These are phyloP conservation scores for Drosophila nigromelanica DNA, from an alignment of 1,140 invertebrate genomes.

Conservation along the genomic window DNA sequence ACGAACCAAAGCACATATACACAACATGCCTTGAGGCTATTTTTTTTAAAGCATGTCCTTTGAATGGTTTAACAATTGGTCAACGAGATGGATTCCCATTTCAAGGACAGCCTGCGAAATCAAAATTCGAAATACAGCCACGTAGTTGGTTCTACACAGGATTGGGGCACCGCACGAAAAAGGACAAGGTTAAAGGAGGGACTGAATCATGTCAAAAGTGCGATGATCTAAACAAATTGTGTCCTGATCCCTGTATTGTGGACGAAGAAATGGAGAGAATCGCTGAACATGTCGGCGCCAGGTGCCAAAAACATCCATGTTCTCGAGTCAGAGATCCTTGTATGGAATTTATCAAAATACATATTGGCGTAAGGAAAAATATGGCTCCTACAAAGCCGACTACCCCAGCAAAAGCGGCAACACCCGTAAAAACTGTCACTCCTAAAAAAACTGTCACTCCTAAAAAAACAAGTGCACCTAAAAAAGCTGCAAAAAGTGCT, in stretches of 20 bases:
- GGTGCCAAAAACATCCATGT: slow-evolving; percentile 16
- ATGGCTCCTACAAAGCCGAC: not conserved
- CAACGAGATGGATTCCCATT: too few species aligned
- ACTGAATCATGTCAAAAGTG: not conserved
- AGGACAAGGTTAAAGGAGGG: not conserved
- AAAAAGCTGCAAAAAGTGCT: too few species aligned
- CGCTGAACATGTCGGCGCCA: slow-evolving; percentile 8
- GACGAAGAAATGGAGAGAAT: slow-evolving; percentile 16
- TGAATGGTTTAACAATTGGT: not conserved
- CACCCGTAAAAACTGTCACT: not conserved
- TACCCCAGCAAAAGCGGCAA: not conserved
- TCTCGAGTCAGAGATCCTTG: slow-evolving; percentile 5
- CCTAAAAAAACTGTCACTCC: too few species aligned
- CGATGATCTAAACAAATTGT: not conserved
- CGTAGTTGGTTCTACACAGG: not conserved
- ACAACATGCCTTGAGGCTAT: not conserved
- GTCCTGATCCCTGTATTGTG: slow-evolving; percentile 2
- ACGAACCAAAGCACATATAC: too few species aligned
- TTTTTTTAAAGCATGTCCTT: slow-evolving; percentile 15
- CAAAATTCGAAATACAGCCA: not conserved
- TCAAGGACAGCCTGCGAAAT: not conserved
- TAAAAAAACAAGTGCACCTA: too few species aligned
- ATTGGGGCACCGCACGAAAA: not conserved
- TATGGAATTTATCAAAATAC: slow-evolving; percentile 4
- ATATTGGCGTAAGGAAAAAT: not conserved